Evolutionary conservation across 2,888 invertebrate genomes (phyloP), one percentile per base, ranked within the genome.

Genomic region (Beris chalybata): DNA sequence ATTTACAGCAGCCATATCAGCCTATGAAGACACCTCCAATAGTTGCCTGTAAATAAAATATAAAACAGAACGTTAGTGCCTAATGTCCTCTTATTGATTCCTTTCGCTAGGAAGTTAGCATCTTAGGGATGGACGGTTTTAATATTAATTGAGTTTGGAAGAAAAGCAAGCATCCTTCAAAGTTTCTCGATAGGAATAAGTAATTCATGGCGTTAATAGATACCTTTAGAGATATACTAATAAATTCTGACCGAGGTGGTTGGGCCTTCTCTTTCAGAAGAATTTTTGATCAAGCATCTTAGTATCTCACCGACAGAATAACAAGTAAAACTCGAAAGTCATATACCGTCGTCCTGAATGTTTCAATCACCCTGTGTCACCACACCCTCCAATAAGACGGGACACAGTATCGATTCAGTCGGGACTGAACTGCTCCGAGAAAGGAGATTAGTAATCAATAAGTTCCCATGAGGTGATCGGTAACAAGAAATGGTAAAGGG

Each of bases 1-100:
- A 68, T 65, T 68, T 56, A 68, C 68, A 57, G 68, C 67, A 55
- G 67, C 68, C 68, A 65, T 68, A 65, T 68, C 64, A 55, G 64
- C 56, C 30, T 65, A 32, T 65, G 64, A 65, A 69, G 67, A 69
- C 69, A 67, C 58, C 47, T 7, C 38, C 38, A 38, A 9, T 38
- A 56, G 53, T 65, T 65, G 69, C 65, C 69, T 69, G 67, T 52
- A 15, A 55, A 38, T 15, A 56, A 13, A 30, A 56, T 4, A 38
- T 29, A 30, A 55, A 15, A 30, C 53, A 56, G 32, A 32, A 32
- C 38, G 11, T 43, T 43, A 52, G 50, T 52, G 22, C 52, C 38
- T 61, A 61, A 61, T 52, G 61, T 50, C 22, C 52, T 61, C 52
- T 32, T 61, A 61, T 61, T 50, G 38, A 61, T 61, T 61, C 50